Base-by-base conservation (phyloP, 2,113 vertebrate species). In the Percopsis transmontana region DNA sequence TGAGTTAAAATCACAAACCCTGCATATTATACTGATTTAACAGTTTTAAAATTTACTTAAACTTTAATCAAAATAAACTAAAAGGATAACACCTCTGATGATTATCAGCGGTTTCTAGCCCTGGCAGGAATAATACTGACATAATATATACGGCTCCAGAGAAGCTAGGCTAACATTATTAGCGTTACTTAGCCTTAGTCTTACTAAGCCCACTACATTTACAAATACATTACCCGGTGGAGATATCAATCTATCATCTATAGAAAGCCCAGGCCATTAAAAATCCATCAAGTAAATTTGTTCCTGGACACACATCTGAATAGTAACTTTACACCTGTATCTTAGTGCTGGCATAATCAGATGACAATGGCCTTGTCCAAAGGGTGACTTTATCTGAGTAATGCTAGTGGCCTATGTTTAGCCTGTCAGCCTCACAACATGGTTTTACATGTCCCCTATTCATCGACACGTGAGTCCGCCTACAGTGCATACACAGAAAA, bases 281-380 rank as follows among this genome's bases (percentile, higher is more conserved):
- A 88, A 81, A 88, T 82, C 76, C 83, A 85, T 87, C 79, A 80
- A 68, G 77, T 73, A 66, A 85, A 85, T 85, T 77, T 81, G 86
- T 88, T 75, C 70, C 60, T 13, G 23, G 69, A 74, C 81, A 76
- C 79, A 68, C 12, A 41, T 81, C 80, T 81, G 67, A 58, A 55
- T 69, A 65, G 89, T 85, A 85, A 88, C 81, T 55, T 83, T 80
- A 86, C 82, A 86, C 86, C 76, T 79, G 76, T 1, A 39, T 68
- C 78, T 84, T 81, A 85, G 80, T 83, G 80, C 69, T 2, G 20
- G 58, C 66, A 77, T 79, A 83, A 86, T 87, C 70, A 80, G 66
- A 79, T 56, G 62, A 87, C 79, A 89, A 84, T 76, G 74, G 58
- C 68, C 47, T 42, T 21, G 61, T 79, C 86, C 78, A 70, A 76